Base-by-base conservation (phyloP, 2,113 vertebrate species). In the Ictalurus furcatus region DNA sequence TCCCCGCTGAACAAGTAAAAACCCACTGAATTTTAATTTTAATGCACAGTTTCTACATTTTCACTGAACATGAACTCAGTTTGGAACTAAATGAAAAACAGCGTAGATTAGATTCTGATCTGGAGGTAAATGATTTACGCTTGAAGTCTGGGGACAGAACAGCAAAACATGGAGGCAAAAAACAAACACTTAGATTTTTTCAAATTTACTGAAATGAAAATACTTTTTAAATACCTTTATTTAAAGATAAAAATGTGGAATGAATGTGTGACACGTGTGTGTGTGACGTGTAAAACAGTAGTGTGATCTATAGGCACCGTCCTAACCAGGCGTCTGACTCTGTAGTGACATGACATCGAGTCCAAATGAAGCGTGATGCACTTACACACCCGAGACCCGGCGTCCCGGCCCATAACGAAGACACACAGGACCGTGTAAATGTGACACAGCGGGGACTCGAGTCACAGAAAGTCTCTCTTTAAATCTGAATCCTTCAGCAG, bases 171-270 rank as follows among this genome's bases (percentile, higher is more conserved):
- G 69, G 80, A 85, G 58, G 37, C 23, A 84, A 63, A 83, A 56
- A 79, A 67, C 9, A 17, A 82, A 37, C 11, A 34, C 11, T 76
- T 37, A 30, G 21, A 73, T 79, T 37, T 23, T 82, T 58, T n/a
- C 58, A 54, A 78, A 91, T 83, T 34, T 78, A 91, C 67, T 80
- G 63, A 84, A 88, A 84, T 69, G 34, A 54, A 85, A 88, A 83
- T 90, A 89, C 48, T 37, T 90, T 90, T 90, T 92, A 92, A 91
- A 92, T 91, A 92, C 83, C 90, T 92, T 92, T 92, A 92, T 90
- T 92, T 89, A 89, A 92, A 91, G 87, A 87, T 92, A 84, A 90
- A 88, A 89, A 85, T 56, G 56, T 56, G 25, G 86, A 90, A 85
- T 88, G 71, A 86, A 91, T 73, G 83, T 71, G 67, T 65, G 73